These are phyloP conservation scores for Graptemys geographica DNA, from an alignment of 2,797 vertebrate species.

Conservation along the genomic window DNA sequence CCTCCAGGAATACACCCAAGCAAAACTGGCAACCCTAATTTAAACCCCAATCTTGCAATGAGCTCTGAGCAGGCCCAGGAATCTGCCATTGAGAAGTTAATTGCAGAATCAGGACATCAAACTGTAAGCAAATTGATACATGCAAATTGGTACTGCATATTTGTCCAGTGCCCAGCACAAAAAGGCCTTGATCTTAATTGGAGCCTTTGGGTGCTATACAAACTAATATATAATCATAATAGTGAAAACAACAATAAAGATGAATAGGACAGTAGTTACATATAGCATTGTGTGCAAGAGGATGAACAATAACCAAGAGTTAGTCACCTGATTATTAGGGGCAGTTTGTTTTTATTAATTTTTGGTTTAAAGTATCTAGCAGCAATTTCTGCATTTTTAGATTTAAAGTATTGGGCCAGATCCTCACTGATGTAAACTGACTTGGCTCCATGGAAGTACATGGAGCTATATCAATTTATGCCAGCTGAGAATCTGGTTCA, in stretches of 20 bases:
- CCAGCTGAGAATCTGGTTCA: not conserved
- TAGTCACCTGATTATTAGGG: not conserved
- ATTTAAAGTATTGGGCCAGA: not conserved
- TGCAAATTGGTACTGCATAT: not conserved
- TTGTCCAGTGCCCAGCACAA: not conserved
- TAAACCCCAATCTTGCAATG: not conserved
- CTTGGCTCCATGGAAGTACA: not conserved
- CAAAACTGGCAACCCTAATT: not conserved
- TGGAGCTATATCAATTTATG: not conserved
- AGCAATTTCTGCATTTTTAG: not conserved
- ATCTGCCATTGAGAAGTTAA: not conserved
- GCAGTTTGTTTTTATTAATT: not conserved
- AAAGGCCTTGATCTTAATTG: not conserved
- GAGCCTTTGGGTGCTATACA: not conserved
- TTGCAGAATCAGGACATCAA: not conserved
- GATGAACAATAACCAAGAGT: not conserved
- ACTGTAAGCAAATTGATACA: not conserved
- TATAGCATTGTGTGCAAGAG: not conserved
- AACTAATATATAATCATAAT: not conserved
- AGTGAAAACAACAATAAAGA: not conserved
- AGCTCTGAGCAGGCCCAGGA: not conserved
- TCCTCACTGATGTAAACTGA: not conserved
- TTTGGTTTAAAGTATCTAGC: not conserved
- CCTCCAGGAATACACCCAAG: no score
- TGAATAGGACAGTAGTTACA: not conserved